Conservation (phyloP, 35 echinoderm and acorn worm species). For the Apostichopus parvimensis region DNA sequence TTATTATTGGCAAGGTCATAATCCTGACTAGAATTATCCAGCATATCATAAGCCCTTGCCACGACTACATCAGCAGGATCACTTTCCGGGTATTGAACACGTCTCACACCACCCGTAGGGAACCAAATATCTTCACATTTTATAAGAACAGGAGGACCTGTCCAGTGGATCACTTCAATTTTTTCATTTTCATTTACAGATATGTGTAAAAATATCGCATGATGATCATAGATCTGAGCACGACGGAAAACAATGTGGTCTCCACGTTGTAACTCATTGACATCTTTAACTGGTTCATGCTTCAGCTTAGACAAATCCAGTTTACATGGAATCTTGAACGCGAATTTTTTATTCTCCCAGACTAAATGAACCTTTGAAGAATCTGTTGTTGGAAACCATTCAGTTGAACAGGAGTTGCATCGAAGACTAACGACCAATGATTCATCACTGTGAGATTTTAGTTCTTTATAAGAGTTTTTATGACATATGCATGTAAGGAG, state of each 20-base stretch:
- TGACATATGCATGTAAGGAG: neutral
- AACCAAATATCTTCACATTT: neutral
- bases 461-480: neutral
- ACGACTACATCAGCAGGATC: neutral
- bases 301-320: neutral
- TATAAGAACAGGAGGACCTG: neutral
- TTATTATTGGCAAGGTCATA: conserved; percentile 11
- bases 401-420: neutral
- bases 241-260: conserved; percentile 39
- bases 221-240: neutral
- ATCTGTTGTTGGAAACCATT: neutral
- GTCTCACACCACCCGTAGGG: neutral
- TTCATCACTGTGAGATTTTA: neutral
- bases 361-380: neutral
- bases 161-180: neutral
- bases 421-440: neutral
- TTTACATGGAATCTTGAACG: neutral
- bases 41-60: conserved; percentile 13
- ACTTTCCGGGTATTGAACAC: neutral
- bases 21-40: neutral
- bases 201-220: neutral
- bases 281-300: neutral
- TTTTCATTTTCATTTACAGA: neutral
- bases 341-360: neutral
- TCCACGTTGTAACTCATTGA: neutral